phyloP scores from a whole-genome alignment of 2,888 invertebrate genomes.

The Yponomeuta evonymella region DNA sequence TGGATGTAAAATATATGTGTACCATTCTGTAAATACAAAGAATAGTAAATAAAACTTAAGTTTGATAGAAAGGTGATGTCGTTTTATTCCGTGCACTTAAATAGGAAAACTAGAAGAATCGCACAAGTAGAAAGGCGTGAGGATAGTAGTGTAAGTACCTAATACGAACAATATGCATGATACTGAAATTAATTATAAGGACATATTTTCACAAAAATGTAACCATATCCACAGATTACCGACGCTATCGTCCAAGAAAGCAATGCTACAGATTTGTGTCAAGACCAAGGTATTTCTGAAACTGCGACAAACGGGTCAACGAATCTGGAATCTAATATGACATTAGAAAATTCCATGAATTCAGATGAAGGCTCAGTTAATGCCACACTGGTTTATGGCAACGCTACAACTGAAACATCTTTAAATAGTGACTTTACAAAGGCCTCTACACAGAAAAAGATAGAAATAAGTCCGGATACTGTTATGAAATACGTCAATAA shows the following conservation, averaged over 20 bases:
- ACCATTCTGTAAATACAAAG: conserved; percentile 38
- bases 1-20: conserved; percentile 26
- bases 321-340: neutral
- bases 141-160: neutral
- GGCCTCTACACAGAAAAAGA: conserved; percentile 31
- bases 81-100: conserved; percentile 13
- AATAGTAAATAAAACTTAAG: conserved; percentile 29
- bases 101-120: neutral
- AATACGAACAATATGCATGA: neutral
- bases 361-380: neutral
- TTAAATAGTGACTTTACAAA: conserved; percentile 28
- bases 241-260: conserved; percentile 38
- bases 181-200: neutral
- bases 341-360: neutral
- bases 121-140: neutral
- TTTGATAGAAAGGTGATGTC: conserved; percentile 6
- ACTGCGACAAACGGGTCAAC: conserved; percentile 17
- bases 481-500: conserved; percentile 51
- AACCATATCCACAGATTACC: conserved; percentile 46
- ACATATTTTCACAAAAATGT: neutral
- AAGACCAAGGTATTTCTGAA: conserved; percentile 20
- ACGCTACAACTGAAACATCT: conserved; percentile 15
- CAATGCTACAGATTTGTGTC: conserved; percentile 22
- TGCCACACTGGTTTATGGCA: neutral
- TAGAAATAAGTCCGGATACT: neutral